A percentile compares a stretch with the other conserved stretches of the same genome.
These are phyloP conservation scores for Atta texana DNA, from an alignment of 1,140 invertebrate genomes.

Conservation along the genomic window DNA sequence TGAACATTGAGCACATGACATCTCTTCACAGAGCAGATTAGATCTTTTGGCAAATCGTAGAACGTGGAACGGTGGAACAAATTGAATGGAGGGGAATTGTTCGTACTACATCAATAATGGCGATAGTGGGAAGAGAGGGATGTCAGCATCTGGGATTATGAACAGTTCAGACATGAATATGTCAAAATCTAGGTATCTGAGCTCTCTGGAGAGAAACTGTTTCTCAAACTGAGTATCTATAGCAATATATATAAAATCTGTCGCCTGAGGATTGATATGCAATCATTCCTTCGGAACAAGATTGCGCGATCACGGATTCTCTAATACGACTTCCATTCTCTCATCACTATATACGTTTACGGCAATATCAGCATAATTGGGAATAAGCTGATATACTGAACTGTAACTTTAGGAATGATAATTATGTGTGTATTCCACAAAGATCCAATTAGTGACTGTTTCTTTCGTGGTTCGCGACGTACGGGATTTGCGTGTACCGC, in stretches of 20 bases:
- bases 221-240: background rate
- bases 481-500: background rate
- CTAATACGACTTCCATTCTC: background rate
- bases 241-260: background rate
- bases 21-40: background rate
- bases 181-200: background rate
- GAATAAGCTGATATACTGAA: background rate
- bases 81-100: background rate
- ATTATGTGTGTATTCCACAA: background rate
- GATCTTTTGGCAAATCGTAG: background rate
- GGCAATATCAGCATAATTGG: no score
- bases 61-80: background rate
- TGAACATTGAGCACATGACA: background rate
- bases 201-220: background rate
- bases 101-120: background rate
- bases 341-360: background rate
- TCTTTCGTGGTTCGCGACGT: background rate
- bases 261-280: background rate
- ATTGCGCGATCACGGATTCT: background rate
- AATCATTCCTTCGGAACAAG: background rate
- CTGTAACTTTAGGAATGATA: background rate
- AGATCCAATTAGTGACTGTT: background rate
- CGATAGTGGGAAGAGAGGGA: background rate
- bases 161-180: background rate
- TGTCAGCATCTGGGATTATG: background rate